Percentiles rank a stretch among this genome's conserved stretches.
These are phyloP conservation scores for Plutomurus gul DNA, from an alignment of 1,140 invertebrate genomes.

Conservation along the genomic window DNA sequence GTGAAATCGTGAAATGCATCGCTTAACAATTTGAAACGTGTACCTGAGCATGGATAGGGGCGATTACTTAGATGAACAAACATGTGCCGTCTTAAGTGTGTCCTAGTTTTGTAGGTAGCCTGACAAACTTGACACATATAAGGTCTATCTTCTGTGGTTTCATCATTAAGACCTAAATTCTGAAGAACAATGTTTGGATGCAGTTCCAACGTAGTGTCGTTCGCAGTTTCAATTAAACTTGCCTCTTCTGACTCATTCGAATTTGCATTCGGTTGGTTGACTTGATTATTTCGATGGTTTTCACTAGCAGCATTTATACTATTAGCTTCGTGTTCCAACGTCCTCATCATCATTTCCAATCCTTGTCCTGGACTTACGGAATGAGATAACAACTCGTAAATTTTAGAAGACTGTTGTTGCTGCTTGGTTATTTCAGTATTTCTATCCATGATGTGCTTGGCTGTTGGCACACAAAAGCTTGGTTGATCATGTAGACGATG, in stretches of 20 bases:
- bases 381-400: neutral
- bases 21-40: no score
- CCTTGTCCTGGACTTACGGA: neutral
- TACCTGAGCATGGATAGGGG: constrained; percentile 50
- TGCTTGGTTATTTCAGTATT: neutral
- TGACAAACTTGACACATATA: constrained; percentile 45
- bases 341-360: constrained; percentile 28
- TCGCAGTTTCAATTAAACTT: neutral
- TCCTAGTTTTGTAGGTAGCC: constrained; percentile 51
- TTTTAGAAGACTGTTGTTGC: neutral
- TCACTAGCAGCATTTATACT: neutral
- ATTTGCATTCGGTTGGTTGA: neutral
- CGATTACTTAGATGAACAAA: constrained; percentile 46
- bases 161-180: constrained; percentile 10
- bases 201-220: neutral
- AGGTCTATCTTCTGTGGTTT: constrained; percentile 21
- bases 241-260: neutral
- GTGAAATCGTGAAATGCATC: no score
- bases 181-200: constrained; percentile 40
- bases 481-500: no score
- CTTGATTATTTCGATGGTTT: neutral
- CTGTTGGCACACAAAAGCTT: neutral
- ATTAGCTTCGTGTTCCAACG: constrained; percentile 1
- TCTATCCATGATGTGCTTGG: neutral
- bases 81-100: constrained; percentile 52